These are phyloP conservation scores for Helicolenus hilgendorfi DNA, from an alignment of 2,797 vertebrate genomes.

Conservation along the genomic window DNA sequence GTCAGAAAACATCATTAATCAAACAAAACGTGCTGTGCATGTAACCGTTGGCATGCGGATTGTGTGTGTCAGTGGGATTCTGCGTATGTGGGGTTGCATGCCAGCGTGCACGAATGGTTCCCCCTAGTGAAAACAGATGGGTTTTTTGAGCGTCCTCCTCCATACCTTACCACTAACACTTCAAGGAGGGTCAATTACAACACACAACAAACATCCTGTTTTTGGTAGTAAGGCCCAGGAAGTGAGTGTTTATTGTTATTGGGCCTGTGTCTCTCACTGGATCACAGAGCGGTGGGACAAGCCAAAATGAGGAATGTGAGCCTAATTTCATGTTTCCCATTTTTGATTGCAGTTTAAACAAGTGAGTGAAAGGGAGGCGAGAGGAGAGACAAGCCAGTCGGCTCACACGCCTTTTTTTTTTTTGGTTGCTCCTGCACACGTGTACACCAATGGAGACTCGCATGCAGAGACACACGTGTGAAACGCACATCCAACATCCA, in stretches of 20 bases:
- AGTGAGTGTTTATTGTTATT: conserved; percentile 90
- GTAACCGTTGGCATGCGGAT: background rate
- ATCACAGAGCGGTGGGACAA: conserved; percentile 67
- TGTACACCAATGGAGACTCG: background rate
- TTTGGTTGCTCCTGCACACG: conserved; percentile 4
- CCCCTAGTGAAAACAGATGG: conserved; percentile 87
- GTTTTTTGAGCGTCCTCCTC: conserved; percentile 74
- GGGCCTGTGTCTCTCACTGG: conserved; percentile 73
- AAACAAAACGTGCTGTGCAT: conserved; percentile 15
- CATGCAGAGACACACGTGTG: conserved; percentile 12
- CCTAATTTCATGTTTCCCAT: conserved; percentile 88
- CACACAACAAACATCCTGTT: conserved; percentile 90
- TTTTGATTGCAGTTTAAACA: conserved; percentile 89
- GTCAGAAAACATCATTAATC: conserved; percentile 35
- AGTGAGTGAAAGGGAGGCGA: conserved; percentile 61
- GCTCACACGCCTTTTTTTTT: conserved; percentile 2
- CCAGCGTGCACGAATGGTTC: conserved; percentile 38
- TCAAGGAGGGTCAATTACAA: conserved; percentile 90
- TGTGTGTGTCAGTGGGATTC: conserved; percentile 24
- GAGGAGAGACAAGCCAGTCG: conserved; percentile 37
- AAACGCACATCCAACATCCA: conserved; percentile 53
- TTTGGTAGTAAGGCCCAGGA: conserved; percentile 85
- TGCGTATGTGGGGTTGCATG: conserved; percentile 31
- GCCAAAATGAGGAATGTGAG: conserved; percentile 83
- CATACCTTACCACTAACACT: conserved; percentile 87